phyloP scores from a whole-genome alignment of 2,113 vertebrate species.

The Brachyistius frenatus region DNA sequence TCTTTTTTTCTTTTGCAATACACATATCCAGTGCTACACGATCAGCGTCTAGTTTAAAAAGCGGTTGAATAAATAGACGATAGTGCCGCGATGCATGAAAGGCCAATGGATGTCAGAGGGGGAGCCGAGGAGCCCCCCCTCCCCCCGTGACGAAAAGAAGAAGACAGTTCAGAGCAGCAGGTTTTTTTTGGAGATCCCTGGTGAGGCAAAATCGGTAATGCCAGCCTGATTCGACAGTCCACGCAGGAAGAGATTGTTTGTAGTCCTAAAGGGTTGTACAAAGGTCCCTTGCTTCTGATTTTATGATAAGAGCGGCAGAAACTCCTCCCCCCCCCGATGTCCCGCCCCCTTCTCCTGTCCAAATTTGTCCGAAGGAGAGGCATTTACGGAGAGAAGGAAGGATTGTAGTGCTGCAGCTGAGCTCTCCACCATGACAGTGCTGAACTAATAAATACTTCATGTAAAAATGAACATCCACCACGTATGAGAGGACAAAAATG shows the following conservation, averaged over 20 bases:
- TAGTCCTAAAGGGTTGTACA: constrained; percentile 47
- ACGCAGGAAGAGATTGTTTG: constrained; percentile 41
- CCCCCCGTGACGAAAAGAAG: constrained; percentile 62
- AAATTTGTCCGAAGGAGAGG: constrained; percentile 25
- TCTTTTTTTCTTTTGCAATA: constrained; percentile 39
- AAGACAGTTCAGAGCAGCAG: constrained; percentile 89
- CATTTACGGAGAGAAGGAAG: constrained; percentile 18
- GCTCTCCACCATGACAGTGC: constrained; percentile 76
- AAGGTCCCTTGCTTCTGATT: constrained; percentile 31
- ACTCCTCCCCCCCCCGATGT: neutral
- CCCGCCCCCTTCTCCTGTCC: neutral
- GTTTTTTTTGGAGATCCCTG: constrained; percentile 55
- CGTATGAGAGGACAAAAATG: constrained; percentile 52
- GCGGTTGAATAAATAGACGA: constrained; percentile 78
- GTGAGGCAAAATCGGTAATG: constrained; percentile 70
- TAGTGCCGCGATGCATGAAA: constrained; percentile 81
- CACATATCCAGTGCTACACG: constrained; percentile 75
- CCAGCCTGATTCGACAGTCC: constrained; percentile 60
- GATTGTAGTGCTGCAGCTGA: constrained; percentile 59
- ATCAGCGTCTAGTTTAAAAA: constrained; percentile 75
- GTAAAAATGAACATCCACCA: constrained; percentile 74
- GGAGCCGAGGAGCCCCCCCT: neutral
- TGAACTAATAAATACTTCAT: constrained; percentile 88
- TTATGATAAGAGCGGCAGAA: constrained; percentile 21
- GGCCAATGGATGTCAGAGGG: constrained; percentile 74